Base-by-base conservation (phyloP, 92 coral and sea anemone species). In the Epizoanthus illoricatus region DNA sequence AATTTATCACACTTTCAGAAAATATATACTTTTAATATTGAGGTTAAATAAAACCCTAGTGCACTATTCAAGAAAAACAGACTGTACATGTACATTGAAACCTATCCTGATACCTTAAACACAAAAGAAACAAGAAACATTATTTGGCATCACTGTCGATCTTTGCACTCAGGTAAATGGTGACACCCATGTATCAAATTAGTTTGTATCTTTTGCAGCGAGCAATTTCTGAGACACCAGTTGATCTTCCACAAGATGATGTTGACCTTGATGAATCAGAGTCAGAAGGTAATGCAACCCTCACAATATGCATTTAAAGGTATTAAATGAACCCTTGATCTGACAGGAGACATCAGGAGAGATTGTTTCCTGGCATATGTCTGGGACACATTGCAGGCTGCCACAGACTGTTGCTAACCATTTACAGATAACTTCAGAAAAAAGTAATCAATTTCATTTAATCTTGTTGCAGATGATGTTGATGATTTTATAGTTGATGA, bases 401-500 rank as follows among this genome's bases (percentile, higher is more conserved):
- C 36, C 36, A 28, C 36, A 28, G 36, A 28, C 36, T 1, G 36
- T 28, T 2, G 36, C 36, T 2, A 1, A 28, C 36, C 36, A 28
- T 28, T 28, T 28, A 28, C 36, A 28, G 36, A 28, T 28, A 28
- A 28, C 36, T 28, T 28, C 36, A 2, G 36, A 28, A 28, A 28
- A 28, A 28, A 28, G 36, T 43, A 65, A n/a, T 17, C 13, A 71
- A 6, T 71, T 68, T 3, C 7, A 3, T 73, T 28, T 58, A 45
- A 43, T 55, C 55, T 81, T 47, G 5, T 81, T 83, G 12, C 64
- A 93, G 99, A 94, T 86, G 99, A 92, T 79, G 87, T 93, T 80
- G 99, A 97, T 85, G 94, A 97, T 74, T 97, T 97, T 80, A 97
- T 97, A 65, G 99, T 97, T 42, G 99, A 97, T 85, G 99, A 97